Evolutionary conservation across 2,888 invertebrate species (phyloP), one percentile per base, ranked within the genome.

Genomic region (Lochmaea capreae): DNA sequence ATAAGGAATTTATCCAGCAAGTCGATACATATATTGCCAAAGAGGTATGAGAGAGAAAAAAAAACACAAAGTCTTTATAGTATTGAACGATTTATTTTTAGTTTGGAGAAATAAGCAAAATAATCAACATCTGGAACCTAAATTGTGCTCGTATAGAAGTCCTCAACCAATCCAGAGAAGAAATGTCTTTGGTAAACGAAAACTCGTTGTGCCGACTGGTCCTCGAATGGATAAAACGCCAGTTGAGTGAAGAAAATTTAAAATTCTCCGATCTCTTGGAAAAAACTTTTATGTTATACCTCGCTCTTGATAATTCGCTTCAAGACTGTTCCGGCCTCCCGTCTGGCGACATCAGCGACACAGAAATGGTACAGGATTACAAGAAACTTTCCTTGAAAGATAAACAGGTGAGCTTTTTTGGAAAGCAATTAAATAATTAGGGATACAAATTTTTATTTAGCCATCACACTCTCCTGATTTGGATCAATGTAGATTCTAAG

Each of bases 241-340:
- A 88, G 80, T 81, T 88, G 16, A 84, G 80, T 10, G 87, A 87
- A 69, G 86, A 88, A 74, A 80, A 83, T 59, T 78, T 88, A 33
- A 83, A 79, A 70, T 81, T 84, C 72, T 78, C 83, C 3, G 76
- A 89, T 79, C 84, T 91, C 75, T 88, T 88, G 69, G 91, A 93
- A 82, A 93, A 94, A 88, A 90, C 92, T 22, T 93, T 94, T 85
- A 90, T 95, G 87, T 88, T 95, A 83, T 95, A 93, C 87, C 89
- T 95, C 75, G 93, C 94, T 79, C 88, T 91, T 75, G 92, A 92
- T 85, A 94, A 95, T 84, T 91, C 91, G 52, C 89, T 95, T 79
- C 93, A 94, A 81, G 95, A 95, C 88, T 95, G 94, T 87, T 91
- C 92, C 75, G 93, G 94, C 83, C 89, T 95, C 83, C 94, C 94